A percentile compares a stretch with the other conserved stretches of the same genome.
Conservation (phyloP, 2,113 vertebrate genomes). For the Triplophysa siluroides region DNA sequence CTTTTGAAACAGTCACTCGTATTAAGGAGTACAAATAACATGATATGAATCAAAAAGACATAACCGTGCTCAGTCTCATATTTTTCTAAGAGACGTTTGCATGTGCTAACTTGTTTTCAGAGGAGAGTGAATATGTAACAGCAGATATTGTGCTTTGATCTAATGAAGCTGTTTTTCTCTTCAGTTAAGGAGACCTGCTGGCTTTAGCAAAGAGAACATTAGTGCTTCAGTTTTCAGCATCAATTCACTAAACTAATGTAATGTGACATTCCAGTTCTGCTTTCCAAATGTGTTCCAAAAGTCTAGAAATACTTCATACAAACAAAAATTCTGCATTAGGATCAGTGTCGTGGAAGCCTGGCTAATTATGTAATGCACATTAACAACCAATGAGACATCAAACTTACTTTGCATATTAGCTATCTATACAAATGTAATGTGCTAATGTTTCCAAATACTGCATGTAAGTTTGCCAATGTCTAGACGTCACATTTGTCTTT, state of each 20-base stretch:
- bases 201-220: slow-evolving; percentile 10
- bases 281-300: background rate
- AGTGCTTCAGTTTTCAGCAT: background rate
- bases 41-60: slow-evolving; percentile 34
- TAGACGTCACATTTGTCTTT: background rate
- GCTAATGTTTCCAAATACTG: slow-evolving; percentile 6
- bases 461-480: background rate
- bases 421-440: background rate
- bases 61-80: slow-evolving; percentile 64
- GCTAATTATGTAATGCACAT: slow-evolving; percentile 16
- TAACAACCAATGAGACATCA: slow-evolving; percentile 1
- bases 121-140: slow-evolving; percentile 31
- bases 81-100: slow-evolving; percentile 70
- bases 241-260: background rate
- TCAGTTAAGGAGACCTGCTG: slow-evolving; percentile 20
- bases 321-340: background rate
- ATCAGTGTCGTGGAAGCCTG: background rate
- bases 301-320: background rate
- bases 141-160: slow-evolving; percentile 3
- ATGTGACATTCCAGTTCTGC: slow-evolving; percentile 53
- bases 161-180: slow-evolving; percentile 40
- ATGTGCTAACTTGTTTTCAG: slow-evolving; percentile 60
- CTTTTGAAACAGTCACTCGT: slow-evolving; percentile 61
- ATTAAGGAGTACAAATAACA: slow-evolving; percentile 61
- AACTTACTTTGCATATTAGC: background rate